Evolutionary conservation across 1,140 invertebrate genomes (phyloP).

Genomic region (Drosophila kikkawai): DNA sequence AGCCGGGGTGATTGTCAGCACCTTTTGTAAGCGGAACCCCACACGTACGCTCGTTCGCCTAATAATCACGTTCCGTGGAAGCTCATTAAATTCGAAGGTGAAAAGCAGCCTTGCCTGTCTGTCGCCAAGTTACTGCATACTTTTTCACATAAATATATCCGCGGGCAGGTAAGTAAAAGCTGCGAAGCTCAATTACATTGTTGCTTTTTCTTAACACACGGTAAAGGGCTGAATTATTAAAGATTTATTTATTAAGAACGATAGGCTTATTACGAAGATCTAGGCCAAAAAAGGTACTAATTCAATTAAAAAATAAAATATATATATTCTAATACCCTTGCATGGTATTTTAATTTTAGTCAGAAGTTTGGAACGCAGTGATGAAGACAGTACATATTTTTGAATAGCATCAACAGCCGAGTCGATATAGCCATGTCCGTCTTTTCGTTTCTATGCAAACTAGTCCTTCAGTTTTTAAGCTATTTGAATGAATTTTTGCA

Average conservation of each 20-base stretch:
- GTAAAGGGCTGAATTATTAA: neutral
- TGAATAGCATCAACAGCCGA: too few relatives aligned
- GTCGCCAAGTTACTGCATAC: slow-evolving; percentile 33
- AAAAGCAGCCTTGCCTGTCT: slow-evolving; percentile 47
- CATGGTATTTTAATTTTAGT: too few relatives aligned
- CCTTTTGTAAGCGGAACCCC: slow-evolving; percentile 23
- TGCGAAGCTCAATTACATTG: slow-evolving; percentile 19
- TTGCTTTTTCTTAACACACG: slow-evolving; percentile 5
- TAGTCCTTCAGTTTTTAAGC: too few relatives aligned
- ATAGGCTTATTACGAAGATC: neutral
- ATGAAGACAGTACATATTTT: too few relatives aligned
- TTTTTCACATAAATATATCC: slow-evolving; percentile 12
- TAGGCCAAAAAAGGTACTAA: too few relatives aligned
- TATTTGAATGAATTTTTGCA: too few relatives aligned
- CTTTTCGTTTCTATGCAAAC: too few relatives aligned
- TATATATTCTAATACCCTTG: too few relatives aligned
- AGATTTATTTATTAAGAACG: neutral
- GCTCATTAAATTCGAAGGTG: slow-evolving; percentile 62
- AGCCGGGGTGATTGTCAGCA: slow-evolving; percentile 40
- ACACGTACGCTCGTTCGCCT: slow-evolving; percentile 55
- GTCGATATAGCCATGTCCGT: too few relatives aligned
- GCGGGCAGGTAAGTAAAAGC: slow-evolving; percentile 23
- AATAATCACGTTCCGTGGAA: slow-evolving; percentile 57
- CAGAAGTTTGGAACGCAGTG: too few relatives aligned
- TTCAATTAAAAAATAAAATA: too few relatives aligned